Conservation (phyloP, 2,113 vertebrate species). For the Scortum barcoo region DNA sequence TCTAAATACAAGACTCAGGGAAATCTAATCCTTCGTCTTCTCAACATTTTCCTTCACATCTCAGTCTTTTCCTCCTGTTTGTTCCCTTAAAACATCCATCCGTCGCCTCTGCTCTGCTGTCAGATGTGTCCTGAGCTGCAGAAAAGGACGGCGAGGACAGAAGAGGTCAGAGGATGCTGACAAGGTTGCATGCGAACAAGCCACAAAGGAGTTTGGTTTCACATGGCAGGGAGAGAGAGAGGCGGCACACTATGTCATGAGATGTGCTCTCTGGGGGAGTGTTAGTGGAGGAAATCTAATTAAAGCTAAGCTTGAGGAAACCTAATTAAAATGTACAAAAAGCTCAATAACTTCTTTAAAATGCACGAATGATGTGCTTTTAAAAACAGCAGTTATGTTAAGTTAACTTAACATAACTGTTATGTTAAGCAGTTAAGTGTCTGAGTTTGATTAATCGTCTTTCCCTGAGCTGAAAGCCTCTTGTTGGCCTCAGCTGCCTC, state of each 20-base stretch:
- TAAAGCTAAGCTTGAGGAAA: too few relatives aligned
- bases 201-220: slow-evolving; percentile 22
- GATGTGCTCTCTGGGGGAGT: not conserved
- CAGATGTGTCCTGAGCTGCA: slow-evolving; percentile 6
- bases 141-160: slow-evolving; percentile 1
- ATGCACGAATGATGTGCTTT: not conserved
- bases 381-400: not conserved
- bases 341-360: not conserved
- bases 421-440: too few relatives aligned
- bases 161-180: slow-evolving; percentile 53
- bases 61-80: not conserved
- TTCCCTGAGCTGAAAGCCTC: slow-evolving; percentile 12
- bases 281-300: not conserved
- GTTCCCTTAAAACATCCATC: not conserved
- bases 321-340: not conserved
- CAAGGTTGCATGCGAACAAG: slow-evolving; percentile 1
- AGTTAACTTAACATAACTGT: too few relatives aligned
- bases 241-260: not conserved
- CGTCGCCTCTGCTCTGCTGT: slow-evolving; percentile 4
- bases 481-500: slow-evolving; percentile 34
- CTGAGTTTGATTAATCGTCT: not conserved
- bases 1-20: not conserved
- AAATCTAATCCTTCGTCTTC: not conserved
- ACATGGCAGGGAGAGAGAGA: not conserved
- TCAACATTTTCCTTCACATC: not conserved